phyloP scores from a whole-genome alignment of 2,888 invertebrate species.

The Philonicus albiceps region DNA sequence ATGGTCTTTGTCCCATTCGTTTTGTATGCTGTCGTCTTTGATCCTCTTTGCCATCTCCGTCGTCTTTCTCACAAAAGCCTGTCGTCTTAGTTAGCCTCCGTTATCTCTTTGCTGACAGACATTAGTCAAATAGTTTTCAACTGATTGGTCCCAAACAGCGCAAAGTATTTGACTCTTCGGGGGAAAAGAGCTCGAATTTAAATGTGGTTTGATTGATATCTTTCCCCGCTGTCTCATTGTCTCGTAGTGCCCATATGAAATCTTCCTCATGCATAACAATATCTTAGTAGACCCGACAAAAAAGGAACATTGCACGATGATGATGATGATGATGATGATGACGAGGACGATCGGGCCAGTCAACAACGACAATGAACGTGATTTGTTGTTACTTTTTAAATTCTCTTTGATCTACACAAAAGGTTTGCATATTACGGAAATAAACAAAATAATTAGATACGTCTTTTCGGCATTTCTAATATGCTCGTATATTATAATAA shows the following conservation, averaged over 20 bases:
- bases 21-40: background rate
- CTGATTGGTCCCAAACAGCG: conserved; percentile 20
- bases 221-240: conserved; percentile 28
- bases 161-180: background rate
- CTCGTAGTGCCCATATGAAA: conserved; percentile 37
- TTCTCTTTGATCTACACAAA: background rate
- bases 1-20: background rate
- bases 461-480: too few relatives aligned
- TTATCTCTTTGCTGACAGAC: conserved; percentile 12
- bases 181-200: background rate
- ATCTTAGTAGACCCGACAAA: background rate
- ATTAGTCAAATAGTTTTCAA: conserved; percentile 25
- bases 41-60: background rate
- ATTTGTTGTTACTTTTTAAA: background rate
- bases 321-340: background rate
- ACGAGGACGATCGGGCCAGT: background rate
- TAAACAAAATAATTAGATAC: background rate
- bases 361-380: background rate
- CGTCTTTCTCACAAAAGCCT: background rate
- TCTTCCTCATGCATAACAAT: conserved; percentile 8
- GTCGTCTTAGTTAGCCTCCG: background rate
- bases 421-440: background rate
- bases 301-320: background rate
- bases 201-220: conserved; percentile 40
- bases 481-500: too few relatives aligned